Evolutionary conservation across 2,113 vertebrate genomes (phyloP), one percentile per base, ranked within the genome.

Genomic region (Alces alces): DNA sequence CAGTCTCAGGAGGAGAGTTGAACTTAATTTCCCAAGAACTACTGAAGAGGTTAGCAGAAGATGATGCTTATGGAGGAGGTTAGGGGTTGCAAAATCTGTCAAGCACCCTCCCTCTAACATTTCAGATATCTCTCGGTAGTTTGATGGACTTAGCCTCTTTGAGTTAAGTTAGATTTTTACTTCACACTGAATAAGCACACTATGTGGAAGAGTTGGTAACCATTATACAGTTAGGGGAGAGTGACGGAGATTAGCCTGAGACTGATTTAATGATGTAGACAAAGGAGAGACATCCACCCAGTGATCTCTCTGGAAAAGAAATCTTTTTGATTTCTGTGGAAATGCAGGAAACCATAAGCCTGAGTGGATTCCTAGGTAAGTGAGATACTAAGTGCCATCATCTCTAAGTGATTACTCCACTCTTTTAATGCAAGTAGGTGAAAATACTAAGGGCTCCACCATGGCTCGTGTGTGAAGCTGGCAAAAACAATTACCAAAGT

Each of bases 401-500:
- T 60, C 36, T 36, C 50, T 66, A 76, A 87, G 33, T 4, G n/a
- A 33, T 57, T 82, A n/a, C 10, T 45, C 16, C 89, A 7, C 1
- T 50, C 15, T 88, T 92, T 45, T 83, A 90, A 55, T 88, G n/a
- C 7, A 93, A 16, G 60, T 78, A 16, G 45, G 89, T 95, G 33
- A 94, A 73, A 91, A 50, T 89, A 54, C 27, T 52, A 43, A 95
- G 83, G 45, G 7, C 78, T 84, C 16, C 14, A 30, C 5, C 86
- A 3, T 70, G 25, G 83, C 47, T 93, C 66, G 36, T 55, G 7
- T 90, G 9, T 45, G 8, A 96, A 91, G 43, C 61, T 91, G 47
- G 28, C 82, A 93, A 66, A 91, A 93, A 97, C 66, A 96, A 57
- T 82, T 55, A 92, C 28, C 54, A 27, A 96, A 92, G 47, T 91